Base-by-base conservation (phyloP, 2,113 vertebrate genomes). In the Paradisaea rubra region DNA sequence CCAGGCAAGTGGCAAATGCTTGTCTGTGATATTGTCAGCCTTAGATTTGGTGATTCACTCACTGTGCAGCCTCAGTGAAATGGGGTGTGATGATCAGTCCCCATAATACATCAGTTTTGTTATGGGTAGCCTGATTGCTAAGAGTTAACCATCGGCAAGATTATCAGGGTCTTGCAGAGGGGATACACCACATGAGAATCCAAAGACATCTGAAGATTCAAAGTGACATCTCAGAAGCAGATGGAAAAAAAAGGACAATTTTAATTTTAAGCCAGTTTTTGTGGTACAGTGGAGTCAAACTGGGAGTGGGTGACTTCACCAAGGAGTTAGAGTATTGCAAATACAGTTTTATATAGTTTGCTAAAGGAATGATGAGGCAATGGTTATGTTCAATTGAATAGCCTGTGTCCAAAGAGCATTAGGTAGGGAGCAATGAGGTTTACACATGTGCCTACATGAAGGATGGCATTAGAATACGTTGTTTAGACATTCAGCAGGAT, bases 381-480 rank as follows among this genome's bases (percentile, higher is more conserved):
- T 37, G 22, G 6, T 45, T 33, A 64, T 10, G 20, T 37, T 76
- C 44, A 33, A 10, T 4, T 28, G 33, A 56, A 45, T 16, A 69
- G 8, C 19, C 22, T 47, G 13, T 42, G 37, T n/a, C 39, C 3
- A 1, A 59, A 15, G 20, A 39, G 10, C 17, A 17, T 10, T 50
- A 20, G 9, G 7, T 52, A 41, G 41, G 41, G n/a, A 83, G 37
- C 1, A 3, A 23, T 20, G 56, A 28, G 19, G 41, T 41, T 25
- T 50, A 39, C 8, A 15, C 8, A 5, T 0, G 1, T 63, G 64
- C 42, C 47, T 78, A 2, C 0, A 0, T 33, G 54, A 85, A 77
- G 18, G 37, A 39, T 76, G 35, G 19, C 15, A 35, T 24, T 57
- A 74, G 57, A 89, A 63, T 25, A 39, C 0, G 9, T 4, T 15